phyloP scores from a whole-genome alignment of 1,140 invertebrate genomes.

The Geopemphigus sp. region DNA sequence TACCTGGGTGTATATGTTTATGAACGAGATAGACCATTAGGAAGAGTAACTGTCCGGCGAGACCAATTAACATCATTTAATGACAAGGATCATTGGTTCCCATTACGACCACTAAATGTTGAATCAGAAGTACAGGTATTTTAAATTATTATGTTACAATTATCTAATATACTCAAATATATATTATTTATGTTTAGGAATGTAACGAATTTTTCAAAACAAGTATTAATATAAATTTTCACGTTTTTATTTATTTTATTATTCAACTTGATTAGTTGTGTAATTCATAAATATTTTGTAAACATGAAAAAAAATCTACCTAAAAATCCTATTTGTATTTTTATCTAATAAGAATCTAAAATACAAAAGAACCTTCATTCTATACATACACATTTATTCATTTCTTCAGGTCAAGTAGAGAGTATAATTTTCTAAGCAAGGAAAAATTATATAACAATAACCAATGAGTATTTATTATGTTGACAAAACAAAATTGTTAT shows the following conservation, averaged over 20 bases:
- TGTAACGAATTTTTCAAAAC: too few relatives aligned
- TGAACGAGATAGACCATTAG: constrained; percentile 74
- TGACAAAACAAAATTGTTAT: neutral
- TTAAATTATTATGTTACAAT: neutral
- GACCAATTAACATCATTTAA: constrained; percentile 83
- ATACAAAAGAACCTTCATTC: neutral
- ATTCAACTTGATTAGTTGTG: neutral
- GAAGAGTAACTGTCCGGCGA: constrained; percentile 84
- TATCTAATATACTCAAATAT: too few relatives aligned
- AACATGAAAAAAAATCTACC: neutral
- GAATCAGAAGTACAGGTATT: constrained; percentile 82
- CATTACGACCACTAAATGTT: constrained; percentile 76
- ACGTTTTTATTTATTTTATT: neutral
- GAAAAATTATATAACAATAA: neutral
- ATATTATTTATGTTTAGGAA: too few relatives aligned
- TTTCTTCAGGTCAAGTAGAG: neutral
- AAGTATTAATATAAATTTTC: neutral
- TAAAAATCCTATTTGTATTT: neutral
- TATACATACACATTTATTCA: neutral
- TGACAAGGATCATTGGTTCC: constrained; percentile 90
- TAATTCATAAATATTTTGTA: neutral
- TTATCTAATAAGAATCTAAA: constrained; percentile 5
- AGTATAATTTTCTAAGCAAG: neutral
- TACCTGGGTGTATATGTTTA: constrained; percentile 84
- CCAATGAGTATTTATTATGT: too few relatives aligned